A percentile compares a stretch with the other conserved stretches of the same genome.
phyloP scores from a whole-genome alignment of 2,113 vertebrate genomes.

The Solea senegalensis region DNA sequence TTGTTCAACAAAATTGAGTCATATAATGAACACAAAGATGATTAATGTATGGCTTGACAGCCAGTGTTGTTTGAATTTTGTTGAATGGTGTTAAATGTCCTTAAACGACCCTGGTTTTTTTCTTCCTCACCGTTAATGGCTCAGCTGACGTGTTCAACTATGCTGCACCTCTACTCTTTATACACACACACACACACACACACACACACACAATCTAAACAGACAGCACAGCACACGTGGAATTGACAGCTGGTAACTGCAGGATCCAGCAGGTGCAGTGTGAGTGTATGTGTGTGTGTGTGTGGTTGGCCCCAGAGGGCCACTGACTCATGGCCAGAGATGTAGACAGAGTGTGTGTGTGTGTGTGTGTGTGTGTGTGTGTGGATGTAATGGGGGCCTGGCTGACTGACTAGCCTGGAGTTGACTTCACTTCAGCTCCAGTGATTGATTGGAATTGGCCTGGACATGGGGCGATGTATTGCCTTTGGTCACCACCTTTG shows the following conservation, averaged over 20 bases:
- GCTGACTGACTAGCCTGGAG: conserved; percentile 72
- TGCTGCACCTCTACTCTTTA: conserved; percentile 46
- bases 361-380: conserved; percentile 19
- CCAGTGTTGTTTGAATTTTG: neutral
- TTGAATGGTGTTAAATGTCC: conserved; percentile 49
- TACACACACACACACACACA: conserved; percentile 43
- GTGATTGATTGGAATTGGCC: conserved; percentile 79
- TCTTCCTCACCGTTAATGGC: conserved; percentile 31
- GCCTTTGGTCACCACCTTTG: conserved; percentile 74
- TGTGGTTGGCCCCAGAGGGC: conserved; percentile 74
- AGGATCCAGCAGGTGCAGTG: conserved; percentile 78
- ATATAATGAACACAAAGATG: no score
- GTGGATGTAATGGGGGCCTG: conserved; percentile 46
- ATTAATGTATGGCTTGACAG: no score
- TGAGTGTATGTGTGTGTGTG: conserved; percentile 49
- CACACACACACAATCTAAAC: conserved; percentile 48
- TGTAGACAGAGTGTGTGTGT: conserved; percentile 54
- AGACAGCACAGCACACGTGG: conserved; percentile 72
- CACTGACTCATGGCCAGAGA: conserved; percentile 79
- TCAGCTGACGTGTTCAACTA: conserved; percentile 59
- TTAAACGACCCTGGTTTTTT: conserved; percentile 51
- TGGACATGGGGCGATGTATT: conserved; percentile 66
- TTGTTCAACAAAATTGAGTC: neutral
- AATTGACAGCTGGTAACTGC: conserved; percentile 83
- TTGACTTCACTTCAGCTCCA: conserved; percentile 75